Conservation (phyloP, 2,797 vertebrate genomes). For the Enteromius paludinosus region DNA sequence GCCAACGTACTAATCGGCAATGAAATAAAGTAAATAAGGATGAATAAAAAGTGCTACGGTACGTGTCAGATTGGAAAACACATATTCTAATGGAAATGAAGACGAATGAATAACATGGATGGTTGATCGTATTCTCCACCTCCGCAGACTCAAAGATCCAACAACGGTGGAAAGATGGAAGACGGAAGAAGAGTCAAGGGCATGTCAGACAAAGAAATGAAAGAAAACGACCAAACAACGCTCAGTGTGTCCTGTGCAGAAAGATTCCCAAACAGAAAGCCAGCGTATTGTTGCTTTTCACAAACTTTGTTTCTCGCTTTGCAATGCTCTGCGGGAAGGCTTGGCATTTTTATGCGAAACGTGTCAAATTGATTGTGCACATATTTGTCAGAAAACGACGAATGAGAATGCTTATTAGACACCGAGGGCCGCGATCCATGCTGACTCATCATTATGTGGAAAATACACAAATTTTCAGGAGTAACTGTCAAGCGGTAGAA, state of each 20-base stretch:
- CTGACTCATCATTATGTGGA: slow-evolving; percentile 27
- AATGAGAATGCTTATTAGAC: slow-evolving; percentile 45
- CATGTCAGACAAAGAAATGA: slow-evolving; percentile 30
- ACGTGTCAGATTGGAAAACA: slow-evolving; percentile 35
- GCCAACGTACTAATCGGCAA: slow-evolving; percentile 37
- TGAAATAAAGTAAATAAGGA: slow-evolving; percentile 30
- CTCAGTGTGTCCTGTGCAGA: neutral
- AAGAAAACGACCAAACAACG: slow-evolving; percentile 21
- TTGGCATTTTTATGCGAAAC: slow-evolving; percentile 25
- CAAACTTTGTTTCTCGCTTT: slow-evolving; percentile 14
- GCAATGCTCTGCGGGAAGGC: slow-evolving; percentile 23
- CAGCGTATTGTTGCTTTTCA: slow-evolving; percentile 20
- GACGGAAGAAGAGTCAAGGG: slow-evolving; percentile 22
- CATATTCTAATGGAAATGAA: slow-evolving; percentile 52
- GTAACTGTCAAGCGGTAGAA: slow-evolving; percentile 21
- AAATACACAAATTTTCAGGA: slow-evolving; percentile 4
- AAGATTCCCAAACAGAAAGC: slow-evolving; percentile 13
- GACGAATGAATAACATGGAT: slow-evolving; percentile 53
- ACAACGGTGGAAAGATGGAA: neutral
- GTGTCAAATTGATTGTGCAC: slow-evolving; percentile 34
- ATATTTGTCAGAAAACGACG: slow-evolving; percentile 35
- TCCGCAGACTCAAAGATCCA: slow-evolving; percentile 17
- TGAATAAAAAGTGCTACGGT: slow-evolving; percentile 22
- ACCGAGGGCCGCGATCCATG: slow-evolving; percentile 11
- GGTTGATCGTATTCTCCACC: slow-evolving; percentile 21